Percentiles rank a stretch among this genome's conserved stretches.
Conservation (phyloP, 2,797 vertebrate genomes). For the Stomatorhinus walkeri region DNA sequence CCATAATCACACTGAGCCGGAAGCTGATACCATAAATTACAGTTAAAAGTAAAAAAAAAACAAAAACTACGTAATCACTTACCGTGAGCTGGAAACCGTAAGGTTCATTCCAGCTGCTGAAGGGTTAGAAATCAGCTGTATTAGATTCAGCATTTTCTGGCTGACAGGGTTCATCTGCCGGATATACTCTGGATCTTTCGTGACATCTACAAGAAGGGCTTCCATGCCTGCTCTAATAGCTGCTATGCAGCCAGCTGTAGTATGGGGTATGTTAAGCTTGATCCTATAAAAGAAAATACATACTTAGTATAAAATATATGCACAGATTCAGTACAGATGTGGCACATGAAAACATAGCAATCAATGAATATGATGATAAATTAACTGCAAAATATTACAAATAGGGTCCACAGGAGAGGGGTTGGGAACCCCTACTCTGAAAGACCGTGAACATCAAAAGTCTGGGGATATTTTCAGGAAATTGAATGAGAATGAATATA, state of each 20-base stretch:
- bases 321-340: neutral
- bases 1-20: neutral
- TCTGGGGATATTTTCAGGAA: no score
- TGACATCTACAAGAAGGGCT: slow-evolving; percentile 83
- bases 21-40: neutral
- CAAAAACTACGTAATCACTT: slow-evolving; percentile 21
- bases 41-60: neutral
- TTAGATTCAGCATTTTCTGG: slow-evolving; percentile 68
- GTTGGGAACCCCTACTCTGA: neutral
- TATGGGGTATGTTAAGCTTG: slow-evolving; percentile 71
- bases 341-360: neutral
- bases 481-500: neutral
- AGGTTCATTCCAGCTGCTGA: slow-evolving; percentile 74
- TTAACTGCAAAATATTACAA: neutral
- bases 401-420: neutral
- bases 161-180: slow-evolving; percentile 67
- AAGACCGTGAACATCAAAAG: neutral
- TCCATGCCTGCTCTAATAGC: slow-evolving; percentile 77
- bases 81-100: slow-evolving; percentile 63
- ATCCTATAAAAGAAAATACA: slow-evolving; percentile 62
- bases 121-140: slow-evolving; percentile 75
- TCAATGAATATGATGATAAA: neutral
- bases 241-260: slow-evolving; percentile 63
- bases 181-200: slow-evolving; percentile 74
- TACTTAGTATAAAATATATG: neutral